These are phyloP conservation scores for Rhynchonycteris naso DNA, from an alignment of 2,797 vertebrate genomes.

Conservation along the genomic window DNA sequence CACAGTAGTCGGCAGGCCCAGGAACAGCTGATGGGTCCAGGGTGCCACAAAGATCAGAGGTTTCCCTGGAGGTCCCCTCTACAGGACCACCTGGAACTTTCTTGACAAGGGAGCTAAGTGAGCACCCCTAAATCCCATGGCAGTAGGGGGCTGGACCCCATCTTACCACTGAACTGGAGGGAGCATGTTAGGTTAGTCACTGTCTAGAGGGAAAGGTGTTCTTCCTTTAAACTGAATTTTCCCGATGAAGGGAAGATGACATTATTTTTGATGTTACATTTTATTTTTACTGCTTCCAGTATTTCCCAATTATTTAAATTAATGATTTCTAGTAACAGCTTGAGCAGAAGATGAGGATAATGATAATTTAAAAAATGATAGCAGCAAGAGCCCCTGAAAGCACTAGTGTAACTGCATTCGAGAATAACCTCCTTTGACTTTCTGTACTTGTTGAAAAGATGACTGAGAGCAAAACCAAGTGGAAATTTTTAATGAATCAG, in stretches of 20 bases:
- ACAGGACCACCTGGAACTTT: background rate
- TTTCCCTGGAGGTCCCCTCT: background rate
- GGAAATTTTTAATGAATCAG: background rate
- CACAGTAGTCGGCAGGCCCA: background rate
- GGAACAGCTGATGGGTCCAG: background rate
- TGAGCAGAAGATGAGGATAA: background rate
- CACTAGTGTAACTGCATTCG: background rate
- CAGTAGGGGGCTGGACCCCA: background rate
- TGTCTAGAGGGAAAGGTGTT: background rate
- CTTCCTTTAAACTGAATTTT: background rate
- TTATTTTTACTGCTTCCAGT: background rate
- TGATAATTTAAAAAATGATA: background rate
- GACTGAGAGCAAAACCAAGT: constrained; percentile 15
- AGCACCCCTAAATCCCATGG: background rate
- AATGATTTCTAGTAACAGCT: background rate
- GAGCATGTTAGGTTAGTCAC: background rate
- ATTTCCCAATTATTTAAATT: constrained; percentile 41
- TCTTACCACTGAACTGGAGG: background rate
- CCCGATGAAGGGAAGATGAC: background rate
- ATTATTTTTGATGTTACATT: background rate
- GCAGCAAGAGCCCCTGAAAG: constrained; percentile 22
- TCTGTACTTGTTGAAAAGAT: background rate
- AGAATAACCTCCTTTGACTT: background rate
- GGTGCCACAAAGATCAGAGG: background rate
- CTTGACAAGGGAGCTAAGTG: background rate